Percentiles rank a stretch among this genome's conserved stretches.
phyloP scores from a whole-genome alignment of 2,113 vertebrate genomes.

The Sinocyclocheilus anophthalmus region DNA sequence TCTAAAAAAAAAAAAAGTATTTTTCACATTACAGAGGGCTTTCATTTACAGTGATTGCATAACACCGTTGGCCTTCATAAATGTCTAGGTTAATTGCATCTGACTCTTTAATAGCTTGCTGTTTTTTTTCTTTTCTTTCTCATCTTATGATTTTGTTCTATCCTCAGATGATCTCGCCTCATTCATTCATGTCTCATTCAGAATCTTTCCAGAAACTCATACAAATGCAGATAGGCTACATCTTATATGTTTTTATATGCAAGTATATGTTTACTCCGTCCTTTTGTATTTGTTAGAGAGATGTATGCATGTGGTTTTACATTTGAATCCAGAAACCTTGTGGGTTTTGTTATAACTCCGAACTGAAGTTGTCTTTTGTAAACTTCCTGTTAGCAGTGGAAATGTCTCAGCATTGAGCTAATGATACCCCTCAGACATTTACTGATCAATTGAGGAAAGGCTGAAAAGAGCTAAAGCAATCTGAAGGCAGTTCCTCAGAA shows the following conservation, averaged over 20 bases:
- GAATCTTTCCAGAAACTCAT: conserved; percentile 1
- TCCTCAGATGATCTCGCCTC: neutral
- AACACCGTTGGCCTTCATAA: neutral
- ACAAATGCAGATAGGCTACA: neutral
- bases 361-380: neutral
- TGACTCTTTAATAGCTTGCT: neutral
- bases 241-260: no score
- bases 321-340: neutral
- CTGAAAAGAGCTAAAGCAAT: neutral
- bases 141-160: neutral
- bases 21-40: neutral
- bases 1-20: neutral
- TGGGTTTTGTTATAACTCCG: neutral
- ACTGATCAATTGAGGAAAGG: neutral
- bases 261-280: neutral
- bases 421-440: neutral
- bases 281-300: neutral
- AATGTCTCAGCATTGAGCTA: neutral
- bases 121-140: neutral
- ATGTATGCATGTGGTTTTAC: neutral
- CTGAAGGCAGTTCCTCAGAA: neutral
- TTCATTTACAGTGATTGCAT: neutral
- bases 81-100: neutral
- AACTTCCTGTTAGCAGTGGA: neutral
- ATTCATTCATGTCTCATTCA: neutral